A percentile compares a stretch with the other conserved stretches of the same genome.
Conservation (phyloP, 2,888 invertebrate species). For the Neuroscelio doddi region DNA sequence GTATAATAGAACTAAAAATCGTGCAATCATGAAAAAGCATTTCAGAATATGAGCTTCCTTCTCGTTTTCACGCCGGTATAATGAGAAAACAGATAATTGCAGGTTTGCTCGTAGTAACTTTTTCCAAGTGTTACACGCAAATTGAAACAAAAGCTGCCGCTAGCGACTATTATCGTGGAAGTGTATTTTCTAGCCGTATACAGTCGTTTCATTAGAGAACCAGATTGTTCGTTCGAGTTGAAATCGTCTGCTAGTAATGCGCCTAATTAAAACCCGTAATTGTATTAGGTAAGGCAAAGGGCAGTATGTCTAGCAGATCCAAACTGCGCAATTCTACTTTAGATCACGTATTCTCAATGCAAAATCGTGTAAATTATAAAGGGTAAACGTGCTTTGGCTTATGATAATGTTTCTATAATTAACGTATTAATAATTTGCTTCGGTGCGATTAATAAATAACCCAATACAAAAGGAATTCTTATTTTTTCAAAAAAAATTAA, state of each 20-base stretch:
- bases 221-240: constrained; percentile 44
- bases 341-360: constrained; percentile 24
- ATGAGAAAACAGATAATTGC: constrained; percentile 38
- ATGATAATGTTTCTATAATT: constrained; percentile 14
- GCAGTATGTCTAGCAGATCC: constrained; percentile 25
- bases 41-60: constrained; percentile 6
- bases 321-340: constrained; percentile 20
- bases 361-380: constrained; percentile 24
- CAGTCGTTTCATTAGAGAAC: constrained; percentile 49
- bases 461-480: neutral
- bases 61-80: constrained; percentile 33
- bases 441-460: too few species aligned
- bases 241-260: constrained; percentile 44
- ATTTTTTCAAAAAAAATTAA: constrained; percentile 11
- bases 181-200: constrained; percentile 34
- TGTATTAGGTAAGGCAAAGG: constrained; percentile 27
- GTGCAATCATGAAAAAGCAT: neutral
- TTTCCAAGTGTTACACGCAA: constrained; percentile 28
- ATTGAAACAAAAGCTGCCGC: constrained; percentile 37
- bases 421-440: too few species aligned
- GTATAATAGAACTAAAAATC: too few species aligned
- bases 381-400: constrained; percentile 19
- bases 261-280: constrained; percentile 51
- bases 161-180: constrained; percentile 27
- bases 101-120: constrained; percentile 19